A percentile compares a stretch with the other conserved stretches of the same genome.
phyloP scores from a whole-genome alignment of 2,797 vertebrate species.

The Natrix natrix region DNA sequence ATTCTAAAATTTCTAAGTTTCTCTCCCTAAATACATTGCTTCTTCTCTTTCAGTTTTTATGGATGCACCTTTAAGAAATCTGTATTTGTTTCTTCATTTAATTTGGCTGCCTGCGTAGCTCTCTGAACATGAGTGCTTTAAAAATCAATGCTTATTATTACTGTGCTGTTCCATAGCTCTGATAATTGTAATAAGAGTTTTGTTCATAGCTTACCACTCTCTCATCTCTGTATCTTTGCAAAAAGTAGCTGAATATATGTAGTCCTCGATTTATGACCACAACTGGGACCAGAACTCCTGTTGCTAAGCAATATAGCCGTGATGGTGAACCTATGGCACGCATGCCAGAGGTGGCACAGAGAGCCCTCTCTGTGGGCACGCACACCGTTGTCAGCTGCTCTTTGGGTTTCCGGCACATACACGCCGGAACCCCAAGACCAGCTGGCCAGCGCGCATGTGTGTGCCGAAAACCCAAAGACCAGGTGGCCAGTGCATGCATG shows the following conservation, averaged over 20 bases:
- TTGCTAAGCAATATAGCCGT: no score
- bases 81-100: neutral
- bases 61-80: neutral
- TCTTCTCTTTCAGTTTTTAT: neutral
- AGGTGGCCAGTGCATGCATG: no score
- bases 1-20: neutral
- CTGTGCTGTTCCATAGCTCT: neutral
- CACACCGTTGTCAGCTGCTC: no score
- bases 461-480: no score
- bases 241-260: neutral
- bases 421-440: no score
- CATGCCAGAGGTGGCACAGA: no score
- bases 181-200: neutral
- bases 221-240: neutral
- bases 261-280: no score
- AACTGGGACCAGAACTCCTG: no score
- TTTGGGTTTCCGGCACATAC: fast-evolving
- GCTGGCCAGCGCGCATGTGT: no score
- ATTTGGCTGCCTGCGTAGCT: neutral
- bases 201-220: neutral
- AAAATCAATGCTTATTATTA: neutral
- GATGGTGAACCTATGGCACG: no score
- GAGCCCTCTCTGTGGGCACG: no score
- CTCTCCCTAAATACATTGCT: neutral
- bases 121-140: neutral